Evolutionary conservation across 2,797 vertebrate species (phyloP).

Genomic region (Heterohyrax brucei): DNA sequence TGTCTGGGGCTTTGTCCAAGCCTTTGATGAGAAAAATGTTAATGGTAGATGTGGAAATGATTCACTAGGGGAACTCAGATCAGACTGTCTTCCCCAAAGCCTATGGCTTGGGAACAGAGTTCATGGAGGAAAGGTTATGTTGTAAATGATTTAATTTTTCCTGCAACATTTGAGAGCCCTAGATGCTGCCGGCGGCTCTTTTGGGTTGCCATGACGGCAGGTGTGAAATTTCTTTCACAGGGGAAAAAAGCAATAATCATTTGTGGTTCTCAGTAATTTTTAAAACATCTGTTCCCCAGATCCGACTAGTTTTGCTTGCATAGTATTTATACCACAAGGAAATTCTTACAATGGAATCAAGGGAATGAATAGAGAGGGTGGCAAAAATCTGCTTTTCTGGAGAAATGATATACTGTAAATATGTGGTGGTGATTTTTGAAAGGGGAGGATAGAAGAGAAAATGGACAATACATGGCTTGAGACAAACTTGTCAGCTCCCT

Average conservation of each 20-base stretch:
- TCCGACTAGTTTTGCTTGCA: constrained; percentile 59
- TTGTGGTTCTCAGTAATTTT: constrained; percentile 44
- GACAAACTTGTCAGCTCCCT: not conserved
- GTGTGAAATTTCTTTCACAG: constrained; percentile 74
- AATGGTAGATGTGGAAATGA: constrained; percentile 35
- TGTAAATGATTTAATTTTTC: constrained; percentile 60
- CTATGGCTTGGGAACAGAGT: not conserved
- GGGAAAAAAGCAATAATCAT: not conserved
- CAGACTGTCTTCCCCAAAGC: not conserved
- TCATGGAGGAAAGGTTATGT: constrained; percentile 22
- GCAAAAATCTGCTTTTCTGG: not conserved
- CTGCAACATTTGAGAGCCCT: constrained; percentile 44
- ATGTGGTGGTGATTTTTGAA: not conserved
- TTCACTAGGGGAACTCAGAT: not conserved
- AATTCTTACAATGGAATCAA: constrained; percentile 64
- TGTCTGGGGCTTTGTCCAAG: not conserved
- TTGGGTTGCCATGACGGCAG: constrained; percentile 75
- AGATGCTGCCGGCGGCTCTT: constrained; percentile 66
- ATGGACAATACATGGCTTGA: not conserved
- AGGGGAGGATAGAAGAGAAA: not conserved
- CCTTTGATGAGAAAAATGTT: not conserved
- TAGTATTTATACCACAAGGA: not conserved
- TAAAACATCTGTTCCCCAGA: constrained; percentile 66
- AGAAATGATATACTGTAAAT: not conserved
- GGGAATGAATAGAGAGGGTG: not conserved